Conservation (phyloP, 2,888 invertebrate genomes). For the Patella depressa region DNA sequence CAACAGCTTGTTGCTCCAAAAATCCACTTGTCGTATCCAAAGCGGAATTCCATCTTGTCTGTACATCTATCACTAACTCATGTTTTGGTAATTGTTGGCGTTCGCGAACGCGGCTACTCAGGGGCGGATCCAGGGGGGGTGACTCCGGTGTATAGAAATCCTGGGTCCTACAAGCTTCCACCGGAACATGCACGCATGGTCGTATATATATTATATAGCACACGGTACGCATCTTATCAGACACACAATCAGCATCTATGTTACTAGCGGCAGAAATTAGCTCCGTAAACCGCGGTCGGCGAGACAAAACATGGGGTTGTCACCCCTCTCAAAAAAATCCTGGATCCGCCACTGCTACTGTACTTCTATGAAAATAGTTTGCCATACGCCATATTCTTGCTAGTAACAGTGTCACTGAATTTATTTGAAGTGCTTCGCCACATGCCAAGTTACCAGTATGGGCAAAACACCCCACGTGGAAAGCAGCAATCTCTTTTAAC, state of each 20-base stretch:
- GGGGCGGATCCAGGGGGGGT: too few relatives aligned
- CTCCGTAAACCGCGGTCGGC: too few relatives aligned
- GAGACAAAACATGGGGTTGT: too few relatives aligned
- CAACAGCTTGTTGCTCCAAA: constrained; percentile 33
- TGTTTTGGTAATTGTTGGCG: constrained; percentile 16
- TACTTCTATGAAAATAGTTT: constrained; percentile 15
- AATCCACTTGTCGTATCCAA: constrained; percentile 30
- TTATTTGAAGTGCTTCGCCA: background rate
- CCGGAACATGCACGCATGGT: too few relatives aligned
- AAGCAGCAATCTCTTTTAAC: constrained; percentile 3
- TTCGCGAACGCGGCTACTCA: too few relatives aligned
- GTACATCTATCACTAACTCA: constrained; percentile 17
- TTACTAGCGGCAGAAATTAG: too few relatives aligned
- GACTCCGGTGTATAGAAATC: too few relatives aligned
- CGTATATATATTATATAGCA: too few relatives aligned
- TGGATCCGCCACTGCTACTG: background rate
- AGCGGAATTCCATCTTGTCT: constrained; percentile 23
- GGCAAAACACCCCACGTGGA: constrained; percentile 22
- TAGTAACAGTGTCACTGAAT: background rate
- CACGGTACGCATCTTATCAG: too few relatives aligned
- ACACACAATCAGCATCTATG: too few relatives aligned
- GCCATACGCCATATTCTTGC: constrained; percentile 17
- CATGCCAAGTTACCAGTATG: constrained; percentile 19
- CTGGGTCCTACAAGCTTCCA: too few relatives aligned
- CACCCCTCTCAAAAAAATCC: too few relatives aligned